Base-by-base conservation (phyloP, 2,797 vertebrate genomes). In the Valencia hispanica region DNA sequence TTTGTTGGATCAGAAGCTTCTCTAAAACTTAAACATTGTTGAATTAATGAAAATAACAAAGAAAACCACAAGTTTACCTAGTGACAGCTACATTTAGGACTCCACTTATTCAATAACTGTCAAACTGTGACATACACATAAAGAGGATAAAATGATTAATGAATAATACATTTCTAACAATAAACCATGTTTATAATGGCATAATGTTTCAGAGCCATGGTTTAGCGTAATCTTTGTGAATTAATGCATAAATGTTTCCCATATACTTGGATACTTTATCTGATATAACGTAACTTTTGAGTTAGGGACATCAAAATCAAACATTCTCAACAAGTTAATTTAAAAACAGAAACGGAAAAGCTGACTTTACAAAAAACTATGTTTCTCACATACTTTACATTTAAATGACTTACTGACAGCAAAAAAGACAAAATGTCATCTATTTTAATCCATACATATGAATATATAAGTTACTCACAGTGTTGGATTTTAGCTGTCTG, bases 401-500 rank as follows among this genome's bases (percentile, higher is more conserved):
- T 32, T 20, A 9, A 61, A 34, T 61, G 2, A 20, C 17, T 61
- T 50, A 55, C 3, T 39, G 8, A 39, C 18, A 22, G 3, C 61
- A 11, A 22, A 45, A 47, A 61, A 32, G 27, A 47, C 32, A 7
- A 48, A 27, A 3, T 3, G 5, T 48, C 22, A n/a, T 2, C 17
- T 1, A 18, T 27, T 20, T 45, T 11, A 66, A 12, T n/a, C 20
- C 0, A 2, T 7, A 50, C 2, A 34, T 4, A 32, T 12, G 6
- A 25, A 18, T 45, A 1, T 34, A 3, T 61, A 15, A 7, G 12
- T 50, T 77, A 88, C 85, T 88, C 55, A 84, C 80, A 0, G 75
- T 53, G 36, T 65, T 30, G 57, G 4, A 11, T 39, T 69, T 69
- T 55, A 55, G 10, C 53, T 32, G 15, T 50, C 51, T 17, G 25